These are phyloP conservation scores for Eupithecia subumbrata DNA, from an alignment of 2,888 invertebrate species.

Conservation along the genomic window DNA sequence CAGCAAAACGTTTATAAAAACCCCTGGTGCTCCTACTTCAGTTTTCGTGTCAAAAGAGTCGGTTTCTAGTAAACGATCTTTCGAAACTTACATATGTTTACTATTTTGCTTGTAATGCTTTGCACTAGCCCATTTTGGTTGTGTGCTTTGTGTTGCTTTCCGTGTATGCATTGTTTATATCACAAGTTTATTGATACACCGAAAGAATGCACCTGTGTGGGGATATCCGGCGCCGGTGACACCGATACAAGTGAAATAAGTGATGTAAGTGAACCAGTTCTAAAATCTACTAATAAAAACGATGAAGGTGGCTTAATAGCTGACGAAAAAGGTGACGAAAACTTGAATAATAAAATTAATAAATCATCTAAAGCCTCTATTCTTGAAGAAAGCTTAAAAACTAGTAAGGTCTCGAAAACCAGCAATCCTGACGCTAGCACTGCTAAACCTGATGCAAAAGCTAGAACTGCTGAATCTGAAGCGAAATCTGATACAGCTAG, in stretches of 20 bases:
- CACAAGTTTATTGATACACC: neutral
- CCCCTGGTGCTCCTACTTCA: no score
- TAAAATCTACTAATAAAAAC: neutral
- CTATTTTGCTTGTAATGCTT: neutral
- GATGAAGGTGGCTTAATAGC: neutral
- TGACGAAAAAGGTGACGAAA: neutral
- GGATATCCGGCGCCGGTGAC: neutral
- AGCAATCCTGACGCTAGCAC: neutral
- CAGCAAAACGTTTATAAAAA: neutral
- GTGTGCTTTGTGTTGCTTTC: neutral
- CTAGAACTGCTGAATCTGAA: neutral
- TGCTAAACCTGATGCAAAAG: neutral
- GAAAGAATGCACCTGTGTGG: neutral
- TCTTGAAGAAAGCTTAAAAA: neutral
- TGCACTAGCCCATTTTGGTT: neutral
- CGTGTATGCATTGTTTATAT: neutral
- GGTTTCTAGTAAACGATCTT: no score
- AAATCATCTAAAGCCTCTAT: neutral
- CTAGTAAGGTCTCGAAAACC: neutral
- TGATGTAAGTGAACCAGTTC: neutral
- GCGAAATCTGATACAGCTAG: neutral
- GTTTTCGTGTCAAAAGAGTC: no score
- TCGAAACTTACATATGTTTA: neutral
- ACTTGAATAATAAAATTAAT: neutral
- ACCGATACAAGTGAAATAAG: neutral